Percentiles rank a stretch among this genome's conserved stretches.
Conservation (phyloP, 2,113 vertebrate species). For the Montifringilla adamsi region DNA sequence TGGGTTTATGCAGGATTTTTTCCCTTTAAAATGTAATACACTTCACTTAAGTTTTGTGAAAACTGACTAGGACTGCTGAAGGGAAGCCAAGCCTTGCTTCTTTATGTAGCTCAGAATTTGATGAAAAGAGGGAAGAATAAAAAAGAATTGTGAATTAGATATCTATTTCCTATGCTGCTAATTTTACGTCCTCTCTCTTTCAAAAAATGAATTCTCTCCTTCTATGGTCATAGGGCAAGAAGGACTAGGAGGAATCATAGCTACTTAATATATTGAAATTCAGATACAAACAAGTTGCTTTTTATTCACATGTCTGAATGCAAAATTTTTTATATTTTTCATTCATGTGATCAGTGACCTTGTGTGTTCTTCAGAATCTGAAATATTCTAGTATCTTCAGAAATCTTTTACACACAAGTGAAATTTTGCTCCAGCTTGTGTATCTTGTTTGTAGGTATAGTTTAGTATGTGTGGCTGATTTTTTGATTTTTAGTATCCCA, state of each 20-base stretch:
- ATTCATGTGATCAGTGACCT: background rate
- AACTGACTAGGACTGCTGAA: background rate
- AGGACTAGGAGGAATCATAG: background rate
- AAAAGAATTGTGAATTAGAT: background rate
- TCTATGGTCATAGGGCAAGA: background rate
- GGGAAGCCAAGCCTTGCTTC: background rate
- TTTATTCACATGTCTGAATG: background rate
- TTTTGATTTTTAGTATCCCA: background rate
- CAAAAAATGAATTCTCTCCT: background rate
- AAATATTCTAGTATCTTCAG: background rate
- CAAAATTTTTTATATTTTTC: background rate
- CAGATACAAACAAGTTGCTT: background rate
- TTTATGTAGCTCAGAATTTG: background rate
- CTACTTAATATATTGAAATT: background rate
- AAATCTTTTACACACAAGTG: background rate
- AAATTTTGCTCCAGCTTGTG: background rate
- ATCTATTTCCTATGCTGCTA: background rate
- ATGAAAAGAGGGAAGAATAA: background rate
- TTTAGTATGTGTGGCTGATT: background rate
- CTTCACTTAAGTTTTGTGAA: background rate
- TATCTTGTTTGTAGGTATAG: background rate
- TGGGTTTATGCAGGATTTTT: background rate
- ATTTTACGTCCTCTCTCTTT: background rate
- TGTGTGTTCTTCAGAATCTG: background rate
- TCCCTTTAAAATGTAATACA: background rate